These are phyloP conservation scores for Oopsacas minuta DNA, from an alignment of 37 sponge, comb jelly and placozoan species.

Conservation along the genomic window DNA sequence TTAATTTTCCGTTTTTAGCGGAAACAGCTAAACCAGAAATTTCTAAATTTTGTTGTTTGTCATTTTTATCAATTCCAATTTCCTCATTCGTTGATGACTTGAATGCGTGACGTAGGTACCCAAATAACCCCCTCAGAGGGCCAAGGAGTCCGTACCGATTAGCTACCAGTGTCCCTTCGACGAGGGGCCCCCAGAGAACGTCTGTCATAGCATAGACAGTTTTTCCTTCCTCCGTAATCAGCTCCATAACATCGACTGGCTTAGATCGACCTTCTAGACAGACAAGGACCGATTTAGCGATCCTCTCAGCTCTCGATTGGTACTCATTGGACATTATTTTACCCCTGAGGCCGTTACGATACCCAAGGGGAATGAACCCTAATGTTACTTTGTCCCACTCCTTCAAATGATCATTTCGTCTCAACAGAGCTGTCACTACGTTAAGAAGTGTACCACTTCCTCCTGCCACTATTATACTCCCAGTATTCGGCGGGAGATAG, in stretches of 20 bases:
- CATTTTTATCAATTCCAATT: neutral
- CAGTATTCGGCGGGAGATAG: constrained; percentile 1
- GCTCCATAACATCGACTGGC: neutral
- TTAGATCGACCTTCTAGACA: neutral
- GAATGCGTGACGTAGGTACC: neutral
- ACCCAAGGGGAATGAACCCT: neutral
- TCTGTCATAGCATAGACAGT: neutral
- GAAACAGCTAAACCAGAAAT: neutral
- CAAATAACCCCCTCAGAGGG: neutral
- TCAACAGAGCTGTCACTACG: neutral
- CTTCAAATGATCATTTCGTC: neutral
- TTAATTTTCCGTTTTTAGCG: neutral
- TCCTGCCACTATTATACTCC: neutral
- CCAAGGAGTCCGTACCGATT: neutral
- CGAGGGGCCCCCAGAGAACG: neutral
- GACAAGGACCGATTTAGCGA: neutral
- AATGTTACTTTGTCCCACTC: neutral
- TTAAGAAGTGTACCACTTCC: neutral
- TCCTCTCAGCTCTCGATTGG: neutral
- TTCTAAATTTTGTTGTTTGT: neutral
- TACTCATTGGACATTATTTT: neutral
- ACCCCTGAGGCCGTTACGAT: neutral
- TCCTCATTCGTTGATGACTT: neutral
- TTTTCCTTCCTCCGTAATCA: neutral
- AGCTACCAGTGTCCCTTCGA: neutral